Evolutionary conservation across 92 coral and sea anemone genomes (phyloP).

Genomic region (Meandrina meandrites): DNA sequence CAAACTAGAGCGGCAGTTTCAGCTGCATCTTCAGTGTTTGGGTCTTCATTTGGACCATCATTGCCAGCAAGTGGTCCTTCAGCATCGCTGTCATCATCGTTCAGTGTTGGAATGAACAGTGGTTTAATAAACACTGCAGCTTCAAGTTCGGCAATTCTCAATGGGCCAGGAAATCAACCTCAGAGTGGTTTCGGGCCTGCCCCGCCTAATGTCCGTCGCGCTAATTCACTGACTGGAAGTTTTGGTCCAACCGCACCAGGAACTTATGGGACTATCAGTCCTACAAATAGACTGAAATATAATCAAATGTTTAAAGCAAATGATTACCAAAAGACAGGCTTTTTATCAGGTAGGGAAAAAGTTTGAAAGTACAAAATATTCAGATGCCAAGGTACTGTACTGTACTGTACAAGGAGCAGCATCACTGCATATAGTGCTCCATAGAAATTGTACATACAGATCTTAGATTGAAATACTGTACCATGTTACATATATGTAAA

Average conservation of each 20-base stretch:
- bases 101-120: conserved; percentile 55
- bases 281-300: conserved; percentile 81
- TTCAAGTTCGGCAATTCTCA: conserved; percentile 52
- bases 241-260: conserved; percentile 29
- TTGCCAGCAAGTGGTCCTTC: conserved; percentile 21
- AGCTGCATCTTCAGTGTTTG: conserved; percentile 41
- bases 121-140: conserved; percentile 58
- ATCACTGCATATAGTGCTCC: too few relatives aligned
- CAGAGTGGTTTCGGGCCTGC: conserved; percentile 38
- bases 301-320: conserved; percentile 93
- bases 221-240: conserved; percentile 44
- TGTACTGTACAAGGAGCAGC: too few relatives aligned
- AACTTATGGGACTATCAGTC: conserved; percentile 60
- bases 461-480: too few relatives aligned
- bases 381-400: too few relatives aligned
- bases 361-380: background rate
- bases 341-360: conserved; percentile 72
- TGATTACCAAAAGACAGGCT: conserved; percentile 85
- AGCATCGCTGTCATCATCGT: conserved; percentile 51
- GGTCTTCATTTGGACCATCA: conserved; percentile 49
- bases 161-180: conserved; percentile 63
- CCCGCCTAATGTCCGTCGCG: conserved; percentile 34
- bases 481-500: too few relatives aligned
- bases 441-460: too few relatives aligned
- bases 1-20: conserved; percentile 44